phyloP scores from a whole-genome alignment of 30 jellyfish, hydroid and myxozoan genomes.

The Hydractinia symbiolongicarpus region DNA sequence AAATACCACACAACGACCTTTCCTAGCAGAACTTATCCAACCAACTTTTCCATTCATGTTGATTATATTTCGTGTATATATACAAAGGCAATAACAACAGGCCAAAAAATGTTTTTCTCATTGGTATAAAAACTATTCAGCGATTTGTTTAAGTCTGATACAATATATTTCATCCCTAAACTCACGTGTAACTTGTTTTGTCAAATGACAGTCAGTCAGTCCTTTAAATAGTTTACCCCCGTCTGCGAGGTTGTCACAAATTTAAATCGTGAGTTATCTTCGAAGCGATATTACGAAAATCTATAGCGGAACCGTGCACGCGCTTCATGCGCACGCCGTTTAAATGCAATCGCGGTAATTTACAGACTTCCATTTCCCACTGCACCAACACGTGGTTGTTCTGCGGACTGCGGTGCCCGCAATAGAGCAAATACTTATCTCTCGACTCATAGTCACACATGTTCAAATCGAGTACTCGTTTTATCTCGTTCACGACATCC shows the following conservation, averaged over 20 bases:
- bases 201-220: not conserved
- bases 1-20: too few relatives aligned
- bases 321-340: conserved; percentile 98
- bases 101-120: too few relatives aligned
- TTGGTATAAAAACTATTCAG: not conserved
- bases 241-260: conserved; percentile 33
- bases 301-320: conserved; percentile 94
- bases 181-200: not conserved
- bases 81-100: too few relatives aligned
- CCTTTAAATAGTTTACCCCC: not conserved
- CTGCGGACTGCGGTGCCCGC: conserved; percentile 92
- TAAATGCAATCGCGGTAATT: conserved; percentile 85
- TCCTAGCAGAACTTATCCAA: too few relatives aligned
- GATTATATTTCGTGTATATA: too few relatives aligned
- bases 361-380: conserved; percentile 99
- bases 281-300: conserved; percentile 95
- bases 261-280: conserved; percentile 85
- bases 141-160: not conserved
- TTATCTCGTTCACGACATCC: conserved; percentile 87
- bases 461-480: conserved; percentile 86
- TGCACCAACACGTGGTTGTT: conserved; percentile 82
- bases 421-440: conserved; percentile 78
- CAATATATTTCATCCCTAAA: not conserved
- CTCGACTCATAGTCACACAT: conserved; percentile 92
- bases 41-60: too few relatives aligned